Percentiles rank a stretch among this genome's conserved stretches.
These are phyloP conservation scores for Loxodonta africana DNA, from an alignment of 2,113 vertebrate genomes.

Conservation along the genomic window DNA sequence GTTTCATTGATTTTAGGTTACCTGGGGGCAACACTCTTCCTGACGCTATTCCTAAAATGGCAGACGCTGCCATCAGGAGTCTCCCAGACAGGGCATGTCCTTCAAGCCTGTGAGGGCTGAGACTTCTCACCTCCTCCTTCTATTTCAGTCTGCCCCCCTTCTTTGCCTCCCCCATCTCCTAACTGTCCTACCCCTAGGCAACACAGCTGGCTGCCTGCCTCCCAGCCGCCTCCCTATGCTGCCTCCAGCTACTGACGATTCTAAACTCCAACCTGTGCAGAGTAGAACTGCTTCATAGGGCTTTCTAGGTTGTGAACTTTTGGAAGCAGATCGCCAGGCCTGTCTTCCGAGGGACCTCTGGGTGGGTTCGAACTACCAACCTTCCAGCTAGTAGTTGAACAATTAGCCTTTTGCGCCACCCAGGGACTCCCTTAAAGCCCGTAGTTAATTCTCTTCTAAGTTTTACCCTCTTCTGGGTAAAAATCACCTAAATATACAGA, in stretches of 20 bases:
- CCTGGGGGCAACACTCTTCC: neutral
- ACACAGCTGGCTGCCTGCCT: neutral
- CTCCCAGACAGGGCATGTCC: neutral
- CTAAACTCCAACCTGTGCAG: neutral
- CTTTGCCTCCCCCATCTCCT: neutral
- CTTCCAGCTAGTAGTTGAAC: neutral
- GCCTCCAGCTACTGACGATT: neutral
- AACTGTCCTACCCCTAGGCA: neutral
- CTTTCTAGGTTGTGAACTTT: neutral
- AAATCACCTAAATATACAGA: neutral
- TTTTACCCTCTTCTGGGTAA: neutral
- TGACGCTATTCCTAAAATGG: neutral
- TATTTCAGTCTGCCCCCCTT: neutral
- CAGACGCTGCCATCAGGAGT: too few species aligned
- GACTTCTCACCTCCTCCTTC: neutral
- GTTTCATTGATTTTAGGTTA: neutral
- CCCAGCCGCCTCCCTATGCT: neutral
- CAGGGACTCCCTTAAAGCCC: too few species aligned
- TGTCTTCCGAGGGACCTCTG: neutral
- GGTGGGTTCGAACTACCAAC: neutral
- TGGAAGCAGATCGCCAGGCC: neutral
- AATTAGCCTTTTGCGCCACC: neutral
- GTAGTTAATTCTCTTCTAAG: neutral
- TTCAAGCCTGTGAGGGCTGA: rapidly evolving
- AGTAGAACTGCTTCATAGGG: neutral